Base-by-base conservation (phyloP, 2,888 invertebrate genomes). In the Brassicogethes aeneus region DNA sequence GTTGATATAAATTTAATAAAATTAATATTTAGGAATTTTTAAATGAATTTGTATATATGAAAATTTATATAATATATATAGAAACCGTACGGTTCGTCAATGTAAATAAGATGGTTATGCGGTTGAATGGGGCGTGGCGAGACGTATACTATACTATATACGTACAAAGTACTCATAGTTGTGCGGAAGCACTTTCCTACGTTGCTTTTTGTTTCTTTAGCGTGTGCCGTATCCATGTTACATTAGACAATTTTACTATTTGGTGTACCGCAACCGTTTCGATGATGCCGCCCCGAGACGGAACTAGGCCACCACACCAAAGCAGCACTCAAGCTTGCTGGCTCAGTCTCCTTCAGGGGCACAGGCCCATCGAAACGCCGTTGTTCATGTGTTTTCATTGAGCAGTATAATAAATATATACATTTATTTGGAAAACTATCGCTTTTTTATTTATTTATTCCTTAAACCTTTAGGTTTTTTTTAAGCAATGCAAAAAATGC, bases 381-480 rank as follows among this genome's bases (percentile, higher is more conserved):
- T 69, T 69, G 69, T 69, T 66, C 69, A 68, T 68, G 69, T 70
- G 70, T 70, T 79, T 69, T 78, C 73, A 77, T 77, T 78, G 77
- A 70, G 75, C 79, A 76, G 76, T 79, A 75, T 78, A 79, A 79
- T 79, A 79, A 79, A 79, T 78, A 79, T 79, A 79, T 79, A 79
- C 79, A 79, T 79, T 79, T 79, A 79, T 79, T 78, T 79, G 77
- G 77, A 68, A 52, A 51, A n/a, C n/a, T n/a, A n/a, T n/a, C n/a
- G n/a, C n/a, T n/a, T n/a, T n/a, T n/a, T n/a, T n/a, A n/a, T n/a
- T n/a, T n/a, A n/a, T n/a, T n/a, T n/a, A n/a, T n/a, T n/a, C n/a
- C n/a, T n/a, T n/a, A n/a, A n/a, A n/a, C n/a, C n/a, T n/a, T n/a
- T n/a, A n/a, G n/a, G n/a, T n/a, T n/a, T n/a, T n/a, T n/a, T n/a